These are phyloP conservation scores for Molothrus aeneus DNA, from an alignment of 2,797 vertebrate species.

Conservation along the genomic window DNA sequence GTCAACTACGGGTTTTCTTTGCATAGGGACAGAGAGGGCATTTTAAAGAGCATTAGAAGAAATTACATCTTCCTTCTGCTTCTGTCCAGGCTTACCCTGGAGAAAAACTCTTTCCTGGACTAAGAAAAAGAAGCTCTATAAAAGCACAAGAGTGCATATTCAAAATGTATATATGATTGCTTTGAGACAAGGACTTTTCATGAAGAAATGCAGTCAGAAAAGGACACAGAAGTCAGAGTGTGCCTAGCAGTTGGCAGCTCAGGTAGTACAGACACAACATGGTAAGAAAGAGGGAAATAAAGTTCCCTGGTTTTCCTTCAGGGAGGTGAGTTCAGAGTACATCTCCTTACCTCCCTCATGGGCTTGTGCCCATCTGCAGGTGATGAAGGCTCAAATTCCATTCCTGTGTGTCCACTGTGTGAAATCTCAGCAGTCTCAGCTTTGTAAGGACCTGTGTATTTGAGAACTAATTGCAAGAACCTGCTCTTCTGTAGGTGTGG, in stretches of 20 bases:
- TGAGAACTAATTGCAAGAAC: neutral
- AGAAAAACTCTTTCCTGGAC: neutral
- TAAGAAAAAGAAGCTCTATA: neutral
- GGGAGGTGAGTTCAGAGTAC: neutral
- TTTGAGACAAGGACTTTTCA: neutral
- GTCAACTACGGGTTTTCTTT: rapidly evolving
- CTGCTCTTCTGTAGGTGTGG: neutral
- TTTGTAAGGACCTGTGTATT: neutral
- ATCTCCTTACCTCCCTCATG: neutral
- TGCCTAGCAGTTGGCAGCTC: neutral
- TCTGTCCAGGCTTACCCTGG: neutral
- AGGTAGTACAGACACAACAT: neutral
- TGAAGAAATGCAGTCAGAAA: neutral
- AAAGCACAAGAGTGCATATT: neutral
- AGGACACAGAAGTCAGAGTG: neutral
- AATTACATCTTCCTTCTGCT: neutral
- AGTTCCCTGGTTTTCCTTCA: neutral
- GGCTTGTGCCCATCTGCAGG: neutral
- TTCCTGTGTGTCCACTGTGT: neutral
- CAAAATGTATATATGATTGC: neutral
- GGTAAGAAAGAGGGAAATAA: neutral
- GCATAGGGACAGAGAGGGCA: neutral
- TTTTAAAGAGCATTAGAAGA: neutral
- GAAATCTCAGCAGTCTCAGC: neutral
- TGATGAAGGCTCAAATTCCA: neutral